Conservation (phyloP, 2,888 invertebrate genomes). For the Hydriomena furcata region DNA sequence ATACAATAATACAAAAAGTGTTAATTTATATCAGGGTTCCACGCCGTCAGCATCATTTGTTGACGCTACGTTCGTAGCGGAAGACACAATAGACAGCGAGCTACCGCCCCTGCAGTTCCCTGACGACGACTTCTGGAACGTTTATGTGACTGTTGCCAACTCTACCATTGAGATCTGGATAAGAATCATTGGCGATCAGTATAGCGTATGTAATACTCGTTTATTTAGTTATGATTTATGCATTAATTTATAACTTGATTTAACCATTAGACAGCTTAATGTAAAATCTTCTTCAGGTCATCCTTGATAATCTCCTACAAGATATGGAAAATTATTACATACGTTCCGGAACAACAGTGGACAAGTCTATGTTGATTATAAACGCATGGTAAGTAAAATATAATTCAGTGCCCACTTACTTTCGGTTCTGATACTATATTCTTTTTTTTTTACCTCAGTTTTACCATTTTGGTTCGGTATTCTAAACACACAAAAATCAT, state of each 20-base stretch:
- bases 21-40: conserved; percentile 14
- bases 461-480: too few relatives aligned
- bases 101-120: conserved; percentile 74
- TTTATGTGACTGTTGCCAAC: conserved; percentile 84
- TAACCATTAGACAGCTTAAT: too few relatives aligned
- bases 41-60: conserved; percentile 18
- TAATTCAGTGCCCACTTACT: too few relatives aligned
- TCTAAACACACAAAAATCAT: too few relatives aligned
- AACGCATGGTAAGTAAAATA: conserved; percentile 69
- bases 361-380: conserved; percentile 68
- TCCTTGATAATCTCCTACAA: conserved; percentile 74
- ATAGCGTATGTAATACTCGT: conserved; percentile 78
- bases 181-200: conserved; percentile 85
- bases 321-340: conserved; percentile 79
- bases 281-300: conserved; percentile 53
- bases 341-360: conserved; percentile 66
- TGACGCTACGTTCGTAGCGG: conserved; percentile 41
- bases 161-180: conserved; percentile 87
- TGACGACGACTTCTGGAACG: conserved; percentile 81
- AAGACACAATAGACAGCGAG: conserved; percentile 66
- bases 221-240: too few relatives aligned
- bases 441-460: too few relatives aligned
- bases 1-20: too few relatives aligned
- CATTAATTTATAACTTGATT: too few relatives aligned
- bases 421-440: too few relatives aligned